phyloP scores from a whole-genome alignment of 2,797 vertebrate species.

The Manis pentadactyla region DNA sequence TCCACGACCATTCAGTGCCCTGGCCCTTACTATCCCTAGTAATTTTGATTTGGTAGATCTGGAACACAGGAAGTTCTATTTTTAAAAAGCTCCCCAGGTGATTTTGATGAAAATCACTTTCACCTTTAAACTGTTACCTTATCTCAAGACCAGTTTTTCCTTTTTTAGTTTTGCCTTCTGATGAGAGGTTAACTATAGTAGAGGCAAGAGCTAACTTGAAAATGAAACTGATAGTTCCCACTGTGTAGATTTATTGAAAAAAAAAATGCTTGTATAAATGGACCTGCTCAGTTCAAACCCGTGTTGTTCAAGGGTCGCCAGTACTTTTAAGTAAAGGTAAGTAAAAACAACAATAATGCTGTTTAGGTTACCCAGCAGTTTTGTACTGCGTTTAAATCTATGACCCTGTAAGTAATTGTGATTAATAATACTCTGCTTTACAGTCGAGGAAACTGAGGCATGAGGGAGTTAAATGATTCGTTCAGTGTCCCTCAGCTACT shows the following conservation, averaged over 20 bases:
- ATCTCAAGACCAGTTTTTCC: constrained; percentile 43
- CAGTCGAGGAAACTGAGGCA: not conserved
- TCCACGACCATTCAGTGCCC: not conserved
- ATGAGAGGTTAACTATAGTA: not conserved
- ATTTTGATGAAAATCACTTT: constrained; percentile 25
- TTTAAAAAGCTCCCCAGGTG: not conserved
- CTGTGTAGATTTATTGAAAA: not conserved
- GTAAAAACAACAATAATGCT: not conserved
- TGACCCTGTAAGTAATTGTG: not conserved
- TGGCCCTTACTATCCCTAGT: not conserved
- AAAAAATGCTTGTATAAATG: no score
- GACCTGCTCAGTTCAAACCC: no score
- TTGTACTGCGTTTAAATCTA: not conserved
- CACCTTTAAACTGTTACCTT: constrained; percentile 30
- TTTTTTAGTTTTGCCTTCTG: constrained; percentile 32
- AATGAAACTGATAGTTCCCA: not conserved
- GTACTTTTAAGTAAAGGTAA: constrained; percentile 21
- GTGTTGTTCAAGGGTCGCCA: no score
- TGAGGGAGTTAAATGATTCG: not conserved
- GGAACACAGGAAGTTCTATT: not conserved
- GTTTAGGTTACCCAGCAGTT: not conserved
- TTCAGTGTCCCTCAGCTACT: not conserved
- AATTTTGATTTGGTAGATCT: constrained; percentile 1
- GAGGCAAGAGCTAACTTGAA: not conserved
- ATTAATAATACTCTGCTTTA: not conserved